Evolutionary conservation across 2,888 invertebrate genomes (phyloP), one percentile per base, ranked within the genome.

Genomic region (Poecilobothrus nobilitatus): DNA sequence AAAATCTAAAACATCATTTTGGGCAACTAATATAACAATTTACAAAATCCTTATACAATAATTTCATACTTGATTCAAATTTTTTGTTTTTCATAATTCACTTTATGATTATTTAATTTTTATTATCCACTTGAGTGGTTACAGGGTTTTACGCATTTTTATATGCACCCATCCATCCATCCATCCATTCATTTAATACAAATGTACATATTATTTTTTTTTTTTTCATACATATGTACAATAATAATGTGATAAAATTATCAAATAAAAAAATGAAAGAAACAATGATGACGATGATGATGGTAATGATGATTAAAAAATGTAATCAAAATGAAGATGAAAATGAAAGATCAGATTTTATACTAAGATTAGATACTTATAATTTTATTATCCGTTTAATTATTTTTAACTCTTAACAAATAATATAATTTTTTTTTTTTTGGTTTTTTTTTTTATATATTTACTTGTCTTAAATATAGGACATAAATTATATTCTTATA

Each of bases 61-160:
- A 27, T 27, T n/a, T 27, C 27, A 27, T 27, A 27, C 27, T 27
- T 27, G 27, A 27, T 27, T 53, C 15, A 2, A 44, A 15, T n/a
- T 53, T 5, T 53, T 53, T 18, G 53, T 12, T 53, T 53, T 53
- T 53, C 53, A 53, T 53, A 53, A 53, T 53, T 53, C 15, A 18
- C 53, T 53, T 53, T 53, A 53, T 53, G 53, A 53, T 53, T 53
- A 53, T 53, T 53, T 53, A 53, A 53, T 53, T 53, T 53, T 53
- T 53, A 53, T 53, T 12, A 53, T 53, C 15, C 53, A 53, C 53
- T 53, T 53, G 53, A 53, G 53, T 53, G 53, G n/a, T 53, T 53
- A 2, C n/a, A 53, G 53, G n/a, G 53, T 18, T 53, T 41, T 53
- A 53, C 18, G 53, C 53, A 53, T 41, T 12, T 41, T 41, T 41